A percentile compares a stretch with the other conserved stretches of the same genome.
Evolutionary conservation across 2,797 vertebrate genomes (phyloP).

Genomic region (Rhinoraja longicauda): DNA sequence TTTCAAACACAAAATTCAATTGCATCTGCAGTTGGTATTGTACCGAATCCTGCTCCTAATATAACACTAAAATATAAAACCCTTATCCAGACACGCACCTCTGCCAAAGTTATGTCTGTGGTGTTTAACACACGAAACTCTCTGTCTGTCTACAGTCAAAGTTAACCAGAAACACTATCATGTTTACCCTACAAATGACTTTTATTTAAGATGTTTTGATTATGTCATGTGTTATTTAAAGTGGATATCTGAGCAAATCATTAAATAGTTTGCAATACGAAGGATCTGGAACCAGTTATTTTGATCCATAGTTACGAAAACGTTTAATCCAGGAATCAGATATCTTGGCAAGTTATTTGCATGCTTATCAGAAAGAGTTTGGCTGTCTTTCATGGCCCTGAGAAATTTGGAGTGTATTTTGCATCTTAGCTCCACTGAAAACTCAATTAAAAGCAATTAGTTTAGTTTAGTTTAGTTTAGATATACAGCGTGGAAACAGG

Average conservation of each 20-base stretch:
- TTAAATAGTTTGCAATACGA: neutral
- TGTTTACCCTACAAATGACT: neutral
- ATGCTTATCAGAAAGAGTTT: neutral
- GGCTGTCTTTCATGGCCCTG: neutral
- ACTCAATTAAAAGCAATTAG: neutral
- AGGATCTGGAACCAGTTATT: neutral
- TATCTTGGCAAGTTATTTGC: neutral
- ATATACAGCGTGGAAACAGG: no score
- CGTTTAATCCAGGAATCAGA: neutral
- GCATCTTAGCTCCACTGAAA: neutral
- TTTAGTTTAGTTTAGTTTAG: no score
- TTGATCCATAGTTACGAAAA: slow-evolving; percentile 12
- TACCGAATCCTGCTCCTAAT: neutral
- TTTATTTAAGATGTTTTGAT: neutral
- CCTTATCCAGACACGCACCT: neutral
- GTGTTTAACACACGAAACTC: neutral
- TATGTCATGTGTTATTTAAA: neutral
- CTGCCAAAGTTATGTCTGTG: neutral
- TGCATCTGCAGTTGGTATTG: neutral
- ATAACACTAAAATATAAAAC: neutral
- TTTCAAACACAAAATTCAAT: slow-evolving; percentile 1
- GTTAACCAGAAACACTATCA: neutral
- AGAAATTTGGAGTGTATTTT: neutral
- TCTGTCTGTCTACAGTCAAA: neutral
- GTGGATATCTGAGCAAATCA: neutral